Base-by-base conservation (phyloP, 2,888 invertebrate species). In the Corythucha ciliata region DNA sequence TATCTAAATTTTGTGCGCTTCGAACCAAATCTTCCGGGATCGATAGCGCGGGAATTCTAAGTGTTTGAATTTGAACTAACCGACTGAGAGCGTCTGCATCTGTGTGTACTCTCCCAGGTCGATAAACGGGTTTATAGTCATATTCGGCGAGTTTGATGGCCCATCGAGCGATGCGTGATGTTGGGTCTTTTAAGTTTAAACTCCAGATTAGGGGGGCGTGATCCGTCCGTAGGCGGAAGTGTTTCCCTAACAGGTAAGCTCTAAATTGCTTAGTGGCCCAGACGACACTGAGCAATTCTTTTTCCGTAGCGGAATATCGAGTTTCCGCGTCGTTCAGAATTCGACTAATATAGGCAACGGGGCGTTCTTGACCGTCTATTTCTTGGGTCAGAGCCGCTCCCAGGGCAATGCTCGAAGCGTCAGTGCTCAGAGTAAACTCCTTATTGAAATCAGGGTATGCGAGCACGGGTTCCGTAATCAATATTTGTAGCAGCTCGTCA, bases 221-320 rank as follows among this genome's bases (percentile, higher is more conserved):
- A 14, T 46, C 46, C 3, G 32, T 46, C 3, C 16, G 12, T 6
- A 34, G 14, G 3, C 3, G 8, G 16, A 42, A 42, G 5, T 24
- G 5, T 22, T 24, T 3, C 4, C 27, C 42, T 14, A 20, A 27
- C 12, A 46, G 4, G 16, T 34, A 36, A 7, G 24, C 18, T 22
- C 22, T 4, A 12, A 52, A 52, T 25, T 47, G 37, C n/a, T 47
- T 16, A 21, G 42, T 32, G 4, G 42, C 33, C 32, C 29, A 46
- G 26, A 39, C 24, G 24, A 52, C 47, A 22, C 21, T 34, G 14
- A 46, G 46, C 8, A 46, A 18, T 27, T 46, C 46, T 14, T 34
- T 18, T 34, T 46, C 46, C 21, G 46, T 46, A 7, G 21, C 24
- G 20, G 46, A 46, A 21, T 46, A 46, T 4, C 32, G 22, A 8